Evolutionary conservation across 92 coral and sea anemone species (phyloP), one percentile per base, ranked within the genome.

Genomic region (Bergia puertoricense): DNA sequence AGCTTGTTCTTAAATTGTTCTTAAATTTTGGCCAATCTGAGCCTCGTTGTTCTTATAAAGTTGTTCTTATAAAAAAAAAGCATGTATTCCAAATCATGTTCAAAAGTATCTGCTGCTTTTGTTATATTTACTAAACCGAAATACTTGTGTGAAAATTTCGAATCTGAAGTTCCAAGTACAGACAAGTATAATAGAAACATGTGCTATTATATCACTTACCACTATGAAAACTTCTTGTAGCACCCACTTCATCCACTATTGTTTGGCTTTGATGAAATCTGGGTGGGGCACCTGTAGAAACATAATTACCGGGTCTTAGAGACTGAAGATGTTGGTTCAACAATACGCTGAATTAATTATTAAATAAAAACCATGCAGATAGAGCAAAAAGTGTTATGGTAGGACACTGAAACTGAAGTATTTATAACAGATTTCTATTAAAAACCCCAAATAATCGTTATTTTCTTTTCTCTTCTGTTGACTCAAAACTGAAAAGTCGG

Each of bases 201-300:
- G 20, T 45, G 23, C 30, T 37, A n/a, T 20, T 80, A 20, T 22
- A 23, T 39, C 38, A 81, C 85, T 39, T 62, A 81, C 85, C 85
- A 59, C 54, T 18, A 18, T 81, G 73, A 41, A 81, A 62, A 41
- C 45, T 81, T n/a, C 85, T 62, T 9, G 85, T 81, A 8, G 37
- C 0, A 8, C 85, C 85, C 72, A 18, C 45, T 81, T 81, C 46
- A 42, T 81, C 85, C 8, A 38, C 44, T 39, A 62, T 0, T n/a
- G 13, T 18, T 59, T 81, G 22, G 45, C 51, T 39, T 23, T 81
- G 82, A n/a, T 43, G 68, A 81, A 81, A 62, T 57, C 10, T 41
- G 36, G 74, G 74, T 51, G 15, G 37, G 8, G 4, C 73, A 57
- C 74, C 85, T 81, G 46, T 9, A 38, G 5, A 15, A 77, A 37